phyloP scores from a whole-genome alignment of 1,140 invertebrate genomes.

The Caenorhabditis briggsae region DNA sequence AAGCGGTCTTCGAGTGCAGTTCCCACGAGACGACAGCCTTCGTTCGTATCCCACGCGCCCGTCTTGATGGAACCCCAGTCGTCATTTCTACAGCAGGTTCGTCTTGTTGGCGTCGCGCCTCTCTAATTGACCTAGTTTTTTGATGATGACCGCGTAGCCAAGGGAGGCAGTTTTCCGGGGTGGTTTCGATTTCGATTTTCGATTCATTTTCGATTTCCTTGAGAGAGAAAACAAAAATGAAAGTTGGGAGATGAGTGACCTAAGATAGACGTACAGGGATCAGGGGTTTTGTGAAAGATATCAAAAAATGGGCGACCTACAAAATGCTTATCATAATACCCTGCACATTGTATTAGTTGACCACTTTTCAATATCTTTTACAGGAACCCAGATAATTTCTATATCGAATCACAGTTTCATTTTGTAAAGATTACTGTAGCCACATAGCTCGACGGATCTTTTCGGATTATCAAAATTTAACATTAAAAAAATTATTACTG shows the following conservation, averaged over 20 bases:
- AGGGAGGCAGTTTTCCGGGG: background rate
- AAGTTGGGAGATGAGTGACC: background rate
- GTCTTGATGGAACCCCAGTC: constrained; percentile 76
- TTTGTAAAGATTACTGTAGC: no score
- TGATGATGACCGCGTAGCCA: background rate
- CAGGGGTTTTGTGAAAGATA: no score
- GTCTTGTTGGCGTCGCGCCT: constrained; percentile 3
- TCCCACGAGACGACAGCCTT: constrained; percentile 75
- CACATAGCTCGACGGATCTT: no score
- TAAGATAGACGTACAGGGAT: no score
- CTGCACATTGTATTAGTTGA: no score
- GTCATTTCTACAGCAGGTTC: constrained; percentile 74
- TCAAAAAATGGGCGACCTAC: no score
- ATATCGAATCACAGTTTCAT: no score
- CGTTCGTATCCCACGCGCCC: constrained; percentile 76
- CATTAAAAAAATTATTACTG: no score
- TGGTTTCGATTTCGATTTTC: background rate
- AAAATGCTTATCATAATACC: no score
- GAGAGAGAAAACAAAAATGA: background rate
- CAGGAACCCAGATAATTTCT: no score
- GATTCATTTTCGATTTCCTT: constrained; percentile 2
- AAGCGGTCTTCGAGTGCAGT: constrained; percentile 75
- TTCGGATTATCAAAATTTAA: no score
- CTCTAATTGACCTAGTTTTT: constrained; percentile 43
- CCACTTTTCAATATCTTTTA: no score